Conservation (phyloP, 53 echinoderm and acorn worm species). For the Henricia sp. region DNA sequence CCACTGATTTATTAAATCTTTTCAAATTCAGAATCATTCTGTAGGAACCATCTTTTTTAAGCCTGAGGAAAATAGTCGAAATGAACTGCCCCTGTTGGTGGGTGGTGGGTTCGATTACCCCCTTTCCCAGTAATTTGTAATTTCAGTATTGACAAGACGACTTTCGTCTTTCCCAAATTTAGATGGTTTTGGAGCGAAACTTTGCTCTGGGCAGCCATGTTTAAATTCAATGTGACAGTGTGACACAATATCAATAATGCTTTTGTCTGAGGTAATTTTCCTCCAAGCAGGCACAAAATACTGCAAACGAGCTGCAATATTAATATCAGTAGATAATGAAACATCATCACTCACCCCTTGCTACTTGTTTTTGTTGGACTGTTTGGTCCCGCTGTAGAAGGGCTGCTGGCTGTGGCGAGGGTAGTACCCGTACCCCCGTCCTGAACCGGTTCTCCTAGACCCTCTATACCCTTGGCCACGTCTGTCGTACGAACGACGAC, state of each 20-base stretch:
- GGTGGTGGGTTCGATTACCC: constrained; percentile 27
- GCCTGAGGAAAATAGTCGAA: constrained; percentile 54
- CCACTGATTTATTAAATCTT: constrained; percentile 62
- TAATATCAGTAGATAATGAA: neutral
- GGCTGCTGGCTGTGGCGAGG: neutral
- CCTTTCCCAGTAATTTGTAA: constrained; percentile 28
- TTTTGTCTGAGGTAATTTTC: constrained; percentile 41
- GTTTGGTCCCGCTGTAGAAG: neutral
- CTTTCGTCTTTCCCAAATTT: constrained; percentile 1
- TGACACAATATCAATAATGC: constrained; percentile 51
- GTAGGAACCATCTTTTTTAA: constrained; percentile 62
- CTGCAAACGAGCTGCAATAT: constrained; percentile 44
- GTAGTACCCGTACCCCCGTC: neutral
- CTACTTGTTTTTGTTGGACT: constrained; percentile 1
- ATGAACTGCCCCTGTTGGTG: constrained; percentile 43
- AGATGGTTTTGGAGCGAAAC: neutral
- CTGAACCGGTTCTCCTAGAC: neutral
- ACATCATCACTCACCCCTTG: neutral
- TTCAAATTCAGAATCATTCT: constrained; percentile 71
- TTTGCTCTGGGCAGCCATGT: constrained; percentile 17
- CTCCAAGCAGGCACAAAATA: constrained; percentile 24
- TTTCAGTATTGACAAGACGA: constrained; percentile 32
- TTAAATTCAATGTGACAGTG: constrained; percentile 54
- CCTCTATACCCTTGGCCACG: constrained; percentile 27
- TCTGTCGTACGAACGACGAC: neutral